phyloP scores from a whole-genome alignment of 1,140 invertebrate genomes.

The Zaprionus ghesquierei region DNA sequence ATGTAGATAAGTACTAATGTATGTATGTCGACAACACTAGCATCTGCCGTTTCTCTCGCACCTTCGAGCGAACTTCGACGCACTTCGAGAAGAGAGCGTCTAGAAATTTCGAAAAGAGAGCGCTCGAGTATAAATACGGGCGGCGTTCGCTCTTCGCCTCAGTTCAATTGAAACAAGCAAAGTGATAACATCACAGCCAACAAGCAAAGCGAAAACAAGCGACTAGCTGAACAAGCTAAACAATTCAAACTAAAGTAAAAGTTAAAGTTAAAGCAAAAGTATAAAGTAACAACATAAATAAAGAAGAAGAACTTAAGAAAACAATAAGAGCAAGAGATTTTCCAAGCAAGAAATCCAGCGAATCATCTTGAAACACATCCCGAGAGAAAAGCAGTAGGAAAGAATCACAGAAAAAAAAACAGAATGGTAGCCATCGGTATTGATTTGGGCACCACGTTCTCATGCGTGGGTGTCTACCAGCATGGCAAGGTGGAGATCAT shows the following conservation, averaged over 20 bases:
- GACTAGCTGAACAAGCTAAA: conserved; percentile 48
- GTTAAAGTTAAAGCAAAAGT: background rate
- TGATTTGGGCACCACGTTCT: conserved; percentile 90
- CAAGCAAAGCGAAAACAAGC: conserved; percentile 46
- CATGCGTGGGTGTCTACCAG: conserved; percentile 91
- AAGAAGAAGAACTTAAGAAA: conserved; percentile 13
- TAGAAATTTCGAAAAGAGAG: conserved; percentile 56
- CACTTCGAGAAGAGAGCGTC: conserved; percentile 44
- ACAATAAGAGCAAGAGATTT: too few relatives aligned
- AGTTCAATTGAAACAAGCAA: conserved; percentile 65
- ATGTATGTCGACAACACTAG: background rate
- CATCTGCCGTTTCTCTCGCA: background rate
- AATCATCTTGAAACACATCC: conserved; percentile 1
- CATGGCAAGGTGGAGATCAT: conserved; percentile 96
- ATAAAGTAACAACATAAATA: background rate
- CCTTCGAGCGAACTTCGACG: conserved; percentile 6
- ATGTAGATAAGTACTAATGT: background rate
- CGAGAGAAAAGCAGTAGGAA: background rate
- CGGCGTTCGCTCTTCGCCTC: conserved; percentile 38
- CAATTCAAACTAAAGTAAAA: conserved; percentile 9
- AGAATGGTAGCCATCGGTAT: conserved; percentile 87
- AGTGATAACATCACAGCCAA: conserved; percentile 49
- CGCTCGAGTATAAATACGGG: conserved; percentile 61
- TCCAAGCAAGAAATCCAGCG: background rate
- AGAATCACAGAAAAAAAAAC: conserved; percentile 6